Percentiles rank a stretch among this genome's conserved stretches.
Evolutionary conservation across 1,140 invertebrate species (phyloP).

Genomic region (Drosophila tani): DNA sequence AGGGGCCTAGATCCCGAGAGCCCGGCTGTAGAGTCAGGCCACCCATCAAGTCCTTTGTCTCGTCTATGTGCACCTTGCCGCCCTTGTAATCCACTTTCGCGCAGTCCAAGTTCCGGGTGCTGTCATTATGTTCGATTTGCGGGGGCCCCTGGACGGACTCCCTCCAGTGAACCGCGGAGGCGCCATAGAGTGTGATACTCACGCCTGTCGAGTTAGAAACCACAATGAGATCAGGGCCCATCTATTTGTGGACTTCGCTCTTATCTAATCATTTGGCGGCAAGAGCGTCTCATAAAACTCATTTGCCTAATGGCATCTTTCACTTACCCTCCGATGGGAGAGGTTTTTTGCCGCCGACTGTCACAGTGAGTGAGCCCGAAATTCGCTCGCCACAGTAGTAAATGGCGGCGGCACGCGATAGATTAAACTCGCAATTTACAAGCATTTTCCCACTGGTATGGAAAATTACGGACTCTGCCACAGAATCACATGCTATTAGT

Average conservation of each 20-base stretch:
- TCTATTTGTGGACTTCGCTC: slow-evolving; percentile 1
- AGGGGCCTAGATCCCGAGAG: slow-evolving; percentile 24
- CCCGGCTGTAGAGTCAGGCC: slow-evolving; percentile 23
- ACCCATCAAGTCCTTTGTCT: slow-evolving; percentile 31
- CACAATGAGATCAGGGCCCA: slow-evolving; percentile 10
- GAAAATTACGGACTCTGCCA: slow-evolving; percentile 25
- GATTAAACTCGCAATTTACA: slow-evolving; percentile 65
- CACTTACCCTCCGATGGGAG: slow-evolving; percentile 62
- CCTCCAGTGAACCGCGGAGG: slow-evolving; percentile 43
- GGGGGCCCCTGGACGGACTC: slow-evolving; percentile 19
- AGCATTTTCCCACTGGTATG: slow-evolving; percentile 49
- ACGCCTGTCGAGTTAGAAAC: slow-evolving; percentile 29
- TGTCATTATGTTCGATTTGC: slow-evolving; percentile 65
- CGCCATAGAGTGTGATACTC: slow-evolving; percentile 46
- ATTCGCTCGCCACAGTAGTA: slow-evolving; percentile 72
- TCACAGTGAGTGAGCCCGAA: slow-evolving; percentile 48
- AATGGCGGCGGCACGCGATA: slow-evolving; percentile 60
- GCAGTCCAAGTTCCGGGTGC: slow-evolving; percentile 21
- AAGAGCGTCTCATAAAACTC: slow-evolving; percentile 6
- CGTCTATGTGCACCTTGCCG: slow-evolving; percentile 27
- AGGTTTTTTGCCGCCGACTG: slow-evolving; percentile 46
- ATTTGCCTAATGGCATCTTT: slow-evolving; percentile 43
- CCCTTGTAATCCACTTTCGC: slow-evolving; percentile 25
- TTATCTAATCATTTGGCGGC: slow-evolving; percentile 52
- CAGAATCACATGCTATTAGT: slow-evolving; percentile 3